These are phyloP conservation scores for Lagopus muta DNA, from an alignment of 2,113 vertebrate species.

Conservation along the genomic window DNA sequence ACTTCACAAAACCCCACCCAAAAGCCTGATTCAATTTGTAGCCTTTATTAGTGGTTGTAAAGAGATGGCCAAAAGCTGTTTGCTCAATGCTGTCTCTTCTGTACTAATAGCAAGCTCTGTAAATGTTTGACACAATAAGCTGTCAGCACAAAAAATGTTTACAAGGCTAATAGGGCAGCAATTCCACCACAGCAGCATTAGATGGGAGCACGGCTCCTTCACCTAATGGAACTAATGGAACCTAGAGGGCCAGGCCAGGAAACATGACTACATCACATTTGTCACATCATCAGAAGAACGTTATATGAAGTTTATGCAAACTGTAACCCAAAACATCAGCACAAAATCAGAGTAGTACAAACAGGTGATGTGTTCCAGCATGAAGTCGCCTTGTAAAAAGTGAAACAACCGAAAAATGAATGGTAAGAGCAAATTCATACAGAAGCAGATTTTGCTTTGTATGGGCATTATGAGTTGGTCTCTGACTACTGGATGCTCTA, in stretches of 20 bases:
- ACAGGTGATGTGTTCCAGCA: neutral
- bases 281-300: neutral
- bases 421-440: neutral
- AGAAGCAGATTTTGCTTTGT: neutral
- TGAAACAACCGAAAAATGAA: neutral
- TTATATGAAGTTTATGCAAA: neutral
- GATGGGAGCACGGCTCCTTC: neutral
- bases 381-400: neutral
- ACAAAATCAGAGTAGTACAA: neutral
- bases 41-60: neutral
- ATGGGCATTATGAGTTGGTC: neutral
- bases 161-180: neutral
- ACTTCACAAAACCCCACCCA: neutral
- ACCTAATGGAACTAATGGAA: neutral
- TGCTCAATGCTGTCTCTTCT: neutral
- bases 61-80: neutral
- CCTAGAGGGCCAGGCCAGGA: neutral
- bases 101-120: neutral
- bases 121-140: neutral
- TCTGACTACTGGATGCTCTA: neutral
- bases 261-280: fast-evolving
- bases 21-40: neutral
- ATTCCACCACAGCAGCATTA: neutral
- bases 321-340: neutral
- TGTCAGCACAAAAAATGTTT: neutral